Evolutionary conservation across 1,140 invertebrate species (phyloP).

Genomic region (Piezodorus guildinii): DNA sequence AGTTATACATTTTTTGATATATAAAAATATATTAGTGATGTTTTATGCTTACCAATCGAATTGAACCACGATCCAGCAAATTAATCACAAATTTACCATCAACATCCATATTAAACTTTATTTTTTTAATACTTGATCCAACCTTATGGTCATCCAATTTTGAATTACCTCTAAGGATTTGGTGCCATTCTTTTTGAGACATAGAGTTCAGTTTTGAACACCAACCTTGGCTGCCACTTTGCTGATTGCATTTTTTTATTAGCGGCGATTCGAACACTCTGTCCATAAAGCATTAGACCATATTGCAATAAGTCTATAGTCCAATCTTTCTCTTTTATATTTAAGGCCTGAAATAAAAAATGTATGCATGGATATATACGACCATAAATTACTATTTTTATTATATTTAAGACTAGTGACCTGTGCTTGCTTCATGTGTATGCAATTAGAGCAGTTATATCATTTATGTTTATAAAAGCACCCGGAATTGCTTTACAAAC

Average conservation of each 20-base stretch:
- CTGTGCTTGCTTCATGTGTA: no score
- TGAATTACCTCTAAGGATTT: neutral
- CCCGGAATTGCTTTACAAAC: no score
- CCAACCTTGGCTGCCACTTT: neutral
- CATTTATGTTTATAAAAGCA: no score
- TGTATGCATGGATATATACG: neutral
- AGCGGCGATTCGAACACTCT: neutral
- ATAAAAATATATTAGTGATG: no score
- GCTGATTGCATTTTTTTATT: constrained; percentile 2
- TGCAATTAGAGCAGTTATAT: no score
- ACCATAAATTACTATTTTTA: no score
- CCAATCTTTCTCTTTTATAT: constrained; percentile 5
- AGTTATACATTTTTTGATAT: no score
- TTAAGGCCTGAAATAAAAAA: neutral
- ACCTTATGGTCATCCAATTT: neutral
- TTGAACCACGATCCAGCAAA: neutral
- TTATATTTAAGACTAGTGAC: no score
- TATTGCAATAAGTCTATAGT: neutral
- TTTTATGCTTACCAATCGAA: neutral
- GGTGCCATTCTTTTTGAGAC: neutral
- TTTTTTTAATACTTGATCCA: neutral
- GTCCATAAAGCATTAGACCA: neutral
- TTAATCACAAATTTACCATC: neutral
- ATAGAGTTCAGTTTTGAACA: neutral
- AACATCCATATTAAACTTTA: constrained; percentile 5